Conservation (phyloP, 2,888 invertebrate species). For the Julus scanicus region DNA sequence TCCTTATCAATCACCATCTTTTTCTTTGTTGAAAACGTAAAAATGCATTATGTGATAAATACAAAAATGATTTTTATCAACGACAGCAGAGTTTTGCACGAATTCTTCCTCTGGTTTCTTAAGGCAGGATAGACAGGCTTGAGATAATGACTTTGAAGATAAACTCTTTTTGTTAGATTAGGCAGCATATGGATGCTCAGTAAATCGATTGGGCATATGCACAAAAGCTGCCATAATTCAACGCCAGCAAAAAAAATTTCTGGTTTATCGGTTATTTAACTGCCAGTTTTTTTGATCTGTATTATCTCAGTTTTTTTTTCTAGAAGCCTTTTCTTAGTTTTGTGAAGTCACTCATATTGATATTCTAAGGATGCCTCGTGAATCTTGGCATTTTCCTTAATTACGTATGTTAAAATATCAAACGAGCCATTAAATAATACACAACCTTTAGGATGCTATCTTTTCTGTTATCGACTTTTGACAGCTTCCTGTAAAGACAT, state of each 20-base stretch:
- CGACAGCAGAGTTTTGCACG: not conserved
- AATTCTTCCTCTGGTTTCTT: not conserved
- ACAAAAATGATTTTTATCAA: not conserved
- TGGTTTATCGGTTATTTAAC: conserved; percentile 22
- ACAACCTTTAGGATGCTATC: not conserved
- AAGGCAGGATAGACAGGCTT: not conserved
- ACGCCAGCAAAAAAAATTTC: not conserved
- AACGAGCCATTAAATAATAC: conserved; percentile 27
- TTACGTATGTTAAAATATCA: not conserved
- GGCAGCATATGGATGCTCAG: not conserved
- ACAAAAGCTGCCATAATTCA: conserved; percentile 24
- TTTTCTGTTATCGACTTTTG: conserved; percentile 16
- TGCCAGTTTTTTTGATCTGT: not conserved
- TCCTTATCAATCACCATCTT: conserved; percentile 26
- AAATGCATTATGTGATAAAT: not conserved
- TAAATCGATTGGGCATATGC: conserved; percentile 29
- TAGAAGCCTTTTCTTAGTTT: not conserved
- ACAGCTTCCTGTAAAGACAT: not conserved
- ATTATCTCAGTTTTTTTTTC: conserved; percentile 1
- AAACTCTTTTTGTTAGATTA: not conserved
- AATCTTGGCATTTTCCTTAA: conserved; percentile 19
- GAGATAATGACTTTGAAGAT: conserved; percentile 3
- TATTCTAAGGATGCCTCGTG: not conserved
- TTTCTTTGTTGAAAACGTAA: not conserved
- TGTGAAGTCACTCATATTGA: not conserved